Conservation (phyloP, 2,797 vertebrate genomes). For the Sebastiscus tertius region DNA sequence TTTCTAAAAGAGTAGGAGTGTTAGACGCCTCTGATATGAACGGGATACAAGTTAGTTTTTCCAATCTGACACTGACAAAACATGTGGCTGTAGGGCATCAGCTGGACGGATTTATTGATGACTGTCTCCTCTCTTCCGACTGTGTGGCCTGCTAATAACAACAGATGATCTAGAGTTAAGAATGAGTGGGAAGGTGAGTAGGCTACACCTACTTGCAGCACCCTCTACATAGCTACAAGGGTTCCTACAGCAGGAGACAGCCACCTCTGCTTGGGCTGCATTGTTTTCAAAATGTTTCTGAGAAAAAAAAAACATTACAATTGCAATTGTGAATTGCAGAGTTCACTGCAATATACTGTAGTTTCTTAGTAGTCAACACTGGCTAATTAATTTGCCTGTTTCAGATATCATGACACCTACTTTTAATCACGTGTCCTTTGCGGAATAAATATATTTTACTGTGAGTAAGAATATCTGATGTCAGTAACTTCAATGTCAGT, state of each 20-base stretch:
- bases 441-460: neutral
- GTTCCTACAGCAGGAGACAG: neutral
- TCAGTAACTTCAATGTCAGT: neutral
- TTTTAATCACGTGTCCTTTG: neutral
- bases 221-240: too few relatives aligned
- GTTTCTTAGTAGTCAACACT: neutral
- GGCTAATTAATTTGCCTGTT: neutral
- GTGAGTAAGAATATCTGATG: neutral
- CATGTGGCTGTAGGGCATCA: neutral
- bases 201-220: neutral
- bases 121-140: constrained; percentile 1
- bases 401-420: neutral
- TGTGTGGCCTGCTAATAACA: constrained; percentile 16
- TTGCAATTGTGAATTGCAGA: neutral
- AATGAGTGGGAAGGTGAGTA: neutral
- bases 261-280: neutral
- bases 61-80: neutral
- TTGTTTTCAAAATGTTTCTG: neutral
- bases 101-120: constrained; percentile 19
- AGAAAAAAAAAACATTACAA: neutral
- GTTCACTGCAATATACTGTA: neutral
- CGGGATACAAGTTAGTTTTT: neutral
- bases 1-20: constrained; percentile 23
- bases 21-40: constrained; percentile 1
- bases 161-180: neutral